These are phyloP conservation scores for Spodoptera picta DNA, from an alignment of 2,888 invertebrate species.

Conservation along the genomic window DNA sequence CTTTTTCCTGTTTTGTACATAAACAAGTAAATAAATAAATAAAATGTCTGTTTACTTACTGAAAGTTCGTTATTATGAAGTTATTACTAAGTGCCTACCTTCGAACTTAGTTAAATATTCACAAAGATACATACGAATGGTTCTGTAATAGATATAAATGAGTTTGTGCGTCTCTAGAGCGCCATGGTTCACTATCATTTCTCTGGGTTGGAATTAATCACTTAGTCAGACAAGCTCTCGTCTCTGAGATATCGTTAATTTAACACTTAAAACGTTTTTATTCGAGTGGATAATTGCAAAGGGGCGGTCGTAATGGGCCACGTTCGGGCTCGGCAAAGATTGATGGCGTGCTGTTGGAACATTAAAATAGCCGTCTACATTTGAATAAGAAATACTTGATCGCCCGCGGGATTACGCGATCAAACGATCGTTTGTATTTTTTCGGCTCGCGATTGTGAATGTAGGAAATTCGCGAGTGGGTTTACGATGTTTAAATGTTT, in stretches of 20 bases:
- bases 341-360: constrained; percentile 84
- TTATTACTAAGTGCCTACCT: constrained; percentile 4
- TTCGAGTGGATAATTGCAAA: constrained; percentile 87
- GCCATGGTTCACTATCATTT: constrained; percentile 70
- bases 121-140: constrained; percentile 39
- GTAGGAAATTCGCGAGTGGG: constrained; percentile 47
- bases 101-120: constrained; percentile 28
- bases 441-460: constrained; percentile 61
- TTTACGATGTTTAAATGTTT: constrained; percentile 38
- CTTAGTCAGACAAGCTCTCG: constrained; percentile 81
- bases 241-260: constrained; percentile 86
- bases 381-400: constrained; percentile 83
- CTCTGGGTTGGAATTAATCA: constrained; percentile 79
- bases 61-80: constrained; percentile 30
- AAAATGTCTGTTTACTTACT: not conserved
- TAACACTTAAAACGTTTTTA: constrained; percentile 88
- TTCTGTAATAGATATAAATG: constrained; percentile 64
- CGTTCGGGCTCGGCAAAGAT: constrained; percentile 83
- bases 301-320: constrained; percentile 82
- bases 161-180: constrained; percentile 57
- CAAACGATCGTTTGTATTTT: constrained; percentile 76
- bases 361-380: constrained; percentile 84
- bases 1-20: no score
- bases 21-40: no score
- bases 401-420: constrained; percentile 77